Conservation (phyloP, 2,113 vertebrate genomes). For the Harpagus bidentatus region DNA sequence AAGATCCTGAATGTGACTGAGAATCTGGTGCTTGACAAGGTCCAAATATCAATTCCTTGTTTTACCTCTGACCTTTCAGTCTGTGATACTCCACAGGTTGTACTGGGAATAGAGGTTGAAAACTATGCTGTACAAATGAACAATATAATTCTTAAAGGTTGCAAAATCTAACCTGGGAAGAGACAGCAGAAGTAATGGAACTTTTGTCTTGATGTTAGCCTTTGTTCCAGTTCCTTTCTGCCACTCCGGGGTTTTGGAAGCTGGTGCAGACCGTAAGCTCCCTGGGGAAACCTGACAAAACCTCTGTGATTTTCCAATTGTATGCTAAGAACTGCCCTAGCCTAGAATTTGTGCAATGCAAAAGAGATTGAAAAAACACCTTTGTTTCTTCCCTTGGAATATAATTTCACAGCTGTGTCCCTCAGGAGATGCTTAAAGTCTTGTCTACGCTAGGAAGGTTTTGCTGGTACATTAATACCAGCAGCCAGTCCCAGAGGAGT, state of each 20-base stretch:
- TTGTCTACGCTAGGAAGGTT: not conserved
- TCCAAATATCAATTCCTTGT: not conserved
- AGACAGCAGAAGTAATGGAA: not conserved
- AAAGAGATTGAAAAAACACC: not conserved
- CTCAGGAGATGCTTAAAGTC: not conserved
- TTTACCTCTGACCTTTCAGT: not conserved
- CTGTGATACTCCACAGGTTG: not conserved
- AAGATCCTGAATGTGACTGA: not conserved
- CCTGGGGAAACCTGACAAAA: not conserved
- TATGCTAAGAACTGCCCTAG: not conserved
- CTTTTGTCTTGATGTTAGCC: not conserved
- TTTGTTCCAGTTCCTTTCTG: not conserved
- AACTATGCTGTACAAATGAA: not conserved
- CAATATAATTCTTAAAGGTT: not conserved
- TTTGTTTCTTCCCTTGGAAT: not conserved
- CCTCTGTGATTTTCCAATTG: not conserved
- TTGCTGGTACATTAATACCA: not conserved
- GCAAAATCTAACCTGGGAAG: not conserved
- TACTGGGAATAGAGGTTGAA: not conserved
- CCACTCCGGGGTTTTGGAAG: not conserved
- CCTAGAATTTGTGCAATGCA: not conserved
- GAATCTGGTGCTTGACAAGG: not conserved
- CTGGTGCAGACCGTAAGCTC: not conserved
- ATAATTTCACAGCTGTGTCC: not conserved
- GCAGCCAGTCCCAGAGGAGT: not conserved